Conservation (phyloP, 2,797 vertebrate genomes). For the Iguana delicatissima region DNA sequence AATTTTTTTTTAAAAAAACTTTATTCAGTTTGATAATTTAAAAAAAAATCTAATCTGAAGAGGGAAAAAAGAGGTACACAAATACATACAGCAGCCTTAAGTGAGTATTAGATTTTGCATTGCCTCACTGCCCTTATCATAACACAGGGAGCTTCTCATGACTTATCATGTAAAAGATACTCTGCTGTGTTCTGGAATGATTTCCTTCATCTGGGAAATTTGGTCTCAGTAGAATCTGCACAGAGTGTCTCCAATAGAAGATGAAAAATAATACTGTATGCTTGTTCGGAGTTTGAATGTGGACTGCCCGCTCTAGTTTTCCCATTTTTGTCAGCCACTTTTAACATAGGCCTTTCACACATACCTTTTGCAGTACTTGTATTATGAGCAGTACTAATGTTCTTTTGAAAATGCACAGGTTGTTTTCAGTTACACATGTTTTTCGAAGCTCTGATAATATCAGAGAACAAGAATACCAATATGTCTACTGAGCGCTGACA, state of each 20-base stretch:
- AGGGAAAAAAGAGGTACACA: background rate
- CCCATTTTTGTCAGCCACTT: background rate
- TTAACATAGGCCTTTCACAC: background rate
- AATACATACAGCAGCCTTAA: background rate
- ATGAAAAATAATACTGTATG: background rate
- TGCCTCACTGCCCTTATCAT: background rate
- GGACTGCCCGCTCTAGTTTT: background rate
- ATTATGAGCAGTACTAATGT: background rate
- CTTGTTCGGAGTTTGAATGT: background rate
- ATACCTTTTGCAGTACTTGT: background rate
- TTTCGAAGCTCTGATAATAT: too few relatives aligned
- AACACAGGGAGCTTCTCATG: background rate
- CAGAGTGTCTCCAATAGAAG: background rate
- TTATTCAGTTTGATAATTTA: too few relatives aligned
- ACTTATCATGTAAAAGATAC: background rate
- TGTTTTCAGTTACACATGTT: background rate
- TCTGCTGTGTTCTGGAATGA: background rate
- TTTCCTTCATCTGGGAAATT: background rate
- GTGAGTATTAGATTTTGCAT: background rate
- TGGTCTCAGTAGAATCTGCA: background rate
- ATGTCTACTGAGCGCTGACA: background rate
- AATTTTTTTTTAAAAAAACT: too few relatives aligned
- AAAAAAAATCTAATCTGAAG: too few relatives aligned
- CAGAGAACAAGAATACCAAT: too few relatives aligned
- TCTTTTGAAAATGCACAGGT: background rate